phyloP scores from a whole-genome alignment of 1,140 invertebrate species.

The Euwallacea fornicatus region DNA sequence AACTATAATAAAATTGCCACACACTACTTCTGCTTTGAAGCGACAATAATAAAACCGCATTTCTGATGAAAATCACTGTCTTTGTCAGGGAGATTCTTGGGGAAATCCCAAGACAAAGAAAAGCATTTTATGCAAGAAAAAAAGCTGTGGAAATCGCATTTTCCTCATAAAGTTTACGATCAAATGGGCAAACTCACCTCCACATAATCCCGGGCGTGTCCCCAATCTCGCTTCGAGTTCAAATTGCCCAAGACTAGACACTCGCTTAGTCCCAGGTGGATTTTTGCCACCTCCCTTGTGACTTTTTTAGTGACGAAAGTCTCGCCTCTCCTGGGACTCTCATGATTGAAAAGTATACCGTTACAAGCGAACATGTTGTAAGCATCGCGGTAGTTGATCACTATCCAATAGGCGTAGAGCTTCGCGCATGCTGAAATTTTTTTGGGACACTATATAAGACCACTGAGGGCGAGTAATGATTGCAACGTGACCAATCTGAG shows the following conservation, averaged over 20 bases:
- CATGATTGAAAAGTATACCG: constrained; percentile 99
- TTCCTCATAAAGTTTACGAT: too few relatives aligned
- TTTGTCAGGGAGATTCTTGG: background rate
- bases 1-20: background rate
- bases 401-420: constrained; percentile 98
- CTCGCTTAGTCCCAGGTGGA: constrained; percentile 84
- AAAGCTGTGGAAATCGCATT: too few relatives aligned
- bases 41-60: background rate
- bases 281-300: constrained; percentile 96
- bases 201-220: constrained; percentile 98
- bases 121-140: background rate
- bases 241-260: constrained; percentile 92
- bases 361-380: constrained; percentile 98
- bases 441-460: too few relatives aligned
- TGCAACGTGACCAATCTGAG: too few relatives aligned
- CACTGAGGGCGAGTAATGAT: too few relatives aligned
- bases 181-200: constrained; percentile 64
- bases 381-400: constrained; percentile 96
- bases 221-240: constrained; percentile 97
- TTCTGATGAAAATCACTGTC: background rate
- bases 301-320: constrained; percentile 99
- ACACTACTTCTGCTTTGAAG: background rate
- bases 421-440: constrained; percentile 86
- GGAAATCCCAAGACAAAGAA: background rate
- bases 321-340: constrained; percentile 96